Conservation (phyloP, 2,888 invertebrate species). For the Leptopterna dolabrata region DNA sequence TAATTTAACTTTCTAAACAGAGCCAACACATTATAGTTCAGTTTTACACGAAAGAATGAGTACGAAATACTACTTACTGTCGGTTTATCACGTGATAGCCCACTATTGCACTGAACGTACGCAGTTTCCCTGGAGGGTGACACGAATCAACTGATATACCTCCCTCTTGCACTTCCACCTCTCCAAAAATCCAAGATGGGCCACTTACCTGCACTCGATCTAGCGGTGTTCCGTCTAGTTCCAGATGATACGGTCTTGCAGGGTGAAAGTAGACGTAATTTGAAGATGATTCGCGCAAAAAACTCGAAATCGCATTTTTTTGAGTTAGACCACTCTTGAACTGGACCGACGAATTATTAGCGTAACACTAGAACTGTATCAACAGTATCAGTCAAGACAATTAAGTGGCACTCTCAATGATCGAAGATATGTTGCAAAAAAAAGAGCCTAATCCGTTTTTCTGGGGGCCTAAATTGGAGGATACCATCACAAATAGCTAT, state of each 20-base stretch:
- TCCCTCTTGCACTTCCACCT: no score
- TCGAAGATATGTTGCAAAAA: no score
- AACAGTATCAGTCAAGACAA: no score
- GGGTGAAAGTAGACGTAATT: not conserved
- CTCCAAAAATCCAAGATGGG: not conserved
- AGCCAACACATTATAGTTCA: not conserved
- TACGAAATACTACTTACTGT: not conserved
- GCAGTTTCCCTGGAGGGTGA: not conserved
- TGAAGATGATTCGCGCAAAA: not conserved
- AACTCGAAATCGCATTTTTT: not conserved
- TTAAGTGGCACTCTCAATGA: no score
- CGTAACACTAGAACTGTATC: no score
- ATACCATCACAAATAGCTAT: no score
- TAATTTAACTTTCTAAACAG: not conserved
- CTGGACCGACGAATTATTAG: not conserved
- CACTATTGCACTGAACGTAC: not conserved
- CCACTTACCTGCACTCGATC: not conserved
- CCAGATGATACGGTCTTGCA: not conserved
- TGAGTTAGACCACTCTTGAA: not conserved
- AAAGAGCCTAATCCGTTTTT: no score
- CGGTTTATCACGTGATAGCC: not conserved
- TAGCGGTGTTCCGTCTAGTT: not conserved
- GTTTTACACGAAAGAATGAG: not conserved
- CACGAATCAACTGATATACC: not conserved
- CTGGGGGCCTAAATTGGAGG: no score